Percentiles rank a stretch among this genome's conserved stretches.
These are phyloP conservation scores for Aphyosemion australe DNA, from an alignment of 2,113 vertebrate species.

Conservation along the genomic window DNA sequence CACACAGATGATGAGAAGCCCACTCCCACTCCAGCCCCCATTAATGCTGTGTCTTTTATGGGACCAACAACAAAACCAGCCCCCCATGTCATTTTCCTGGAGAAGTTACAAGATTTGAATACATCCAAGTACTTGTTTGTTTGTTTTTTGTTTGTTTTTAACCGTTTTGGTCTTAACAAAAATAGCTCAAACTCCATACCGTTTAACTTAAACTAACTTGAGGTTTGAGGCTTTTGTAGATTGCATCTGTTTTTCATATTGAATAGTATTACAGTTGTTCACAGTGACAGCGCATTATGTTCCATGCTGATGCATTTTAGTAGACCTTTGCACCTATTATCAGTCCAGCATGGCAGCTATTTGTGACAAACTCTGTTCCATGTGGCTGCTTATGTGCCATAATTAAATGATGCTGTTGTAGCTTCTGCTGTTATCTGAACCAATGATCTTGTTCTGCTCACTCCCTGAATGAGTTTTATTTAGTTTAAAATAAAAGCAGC, in stretches of 20 bases:
- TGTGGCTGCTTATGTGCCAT: slow-evolving; percentile 5
- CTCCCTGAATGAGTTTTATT: no score
- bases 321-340: slow-evolving; percentile 14
- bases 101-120: slow-evolving; percentile 82
- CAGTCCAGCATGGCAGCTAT: slow-evolving; percentile 20
- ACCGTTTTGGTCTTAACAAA: no score
- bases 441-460: no score
- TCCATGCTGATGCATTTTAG: neutral
- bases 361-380: slow-evolving; percentile 9
- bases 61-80: slow-evolving; percentile 44
- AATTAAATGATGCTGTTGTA: slow-evolving; percentile 1
- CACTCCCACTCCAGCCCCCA: slow-evolving; percentile 19
- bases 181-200: neutral
- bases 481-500: no score
- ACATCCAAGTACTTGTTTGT: slow-evolving; percentile 73
- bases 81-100: slow-evolving; percentile 73
- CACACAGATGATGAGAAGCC: slow-evolving; percentile 79
- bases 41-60: slow-evolving; percentile 26
- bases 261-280: neutral
- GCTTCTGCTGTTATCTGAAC: no score
- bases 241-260: neutral
- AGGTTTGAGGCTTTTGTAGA: neutral
- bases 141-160: neutral
- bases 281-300: neutral
- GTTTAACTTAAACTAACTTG: neutral